Conservation (phyloP, 1,140 invertebrate genomes). For the Conopomorpha cramerella region DNA sequence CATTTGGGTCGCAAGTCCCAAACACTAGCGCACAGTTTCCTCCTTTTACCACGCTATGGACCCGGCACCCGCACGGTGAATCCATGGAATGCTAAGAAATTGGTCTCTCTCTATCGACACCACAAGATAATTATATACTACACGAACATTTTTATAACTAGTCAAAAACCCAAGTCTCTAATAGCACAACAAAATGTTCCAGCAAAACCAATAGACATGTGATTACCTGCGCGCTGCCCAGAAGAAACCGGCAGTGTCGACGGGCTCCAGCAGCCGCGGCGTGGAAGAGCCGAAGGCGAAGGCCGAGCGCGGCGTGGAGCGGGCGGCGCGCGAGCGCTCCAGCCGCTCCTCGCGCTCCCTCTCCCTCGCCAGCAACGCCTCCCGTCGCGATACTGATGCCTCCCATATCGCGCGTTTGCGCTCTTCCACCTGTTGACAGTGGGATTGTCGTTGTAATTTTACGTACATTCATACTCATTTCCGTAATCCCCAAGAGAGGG, state of each 20-base stretch:
- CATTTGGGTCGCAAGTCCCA: too few relatives aligned
- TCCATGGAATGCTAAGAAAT: too few relatives aligned
- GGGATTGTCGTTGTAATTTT: too few relatives aligned
- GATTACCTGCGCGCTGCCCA: slow-evolving; percentile 76
- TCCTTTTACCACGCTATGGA: too few relatives aligned
- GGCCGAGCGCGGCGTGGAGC: slow-evolving; percentile 71
- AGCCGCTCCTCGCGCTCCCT: slow-evolving; percentile 82
- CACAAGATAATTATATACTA: too few relatives aligned
- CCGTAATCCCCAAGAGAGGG: too few relatives aligned
- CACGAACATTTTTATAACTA: too few relatives aligned
- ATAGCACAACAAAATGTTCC: background rate
- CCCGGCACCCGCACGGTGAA: too few relatives aligned
- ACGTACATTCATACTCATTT: too few relatives aligned
- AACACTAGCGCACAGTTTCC: too few relatives aligned
- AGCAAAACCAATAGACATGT: background rate
- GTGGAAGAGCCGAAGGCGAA: slow-evolving; percentile 91
- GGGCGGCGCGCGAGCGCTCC: slow-evolving; percentile 82
- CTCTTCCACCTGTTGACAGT: slow-evolving; percentile 88
- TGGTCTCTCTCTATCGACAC: too few relatives aligned
- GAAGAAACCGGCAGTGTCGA: slow-evolving; percentile 76
- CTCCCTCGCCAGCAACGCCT: slow-evolving; percentile 83
- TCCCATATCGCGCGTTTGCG: slow-evolving; percentile 85
- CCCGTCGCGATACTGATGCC: slow-evolving; percentile 80
- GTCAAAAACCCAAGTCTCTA: too few relatives aligned
- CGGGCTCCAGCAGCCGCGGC: slow-evolving; percentile 81